Conservation (phyloP, 2,888 invertebrate species). For the Meteorus colon region DNA sequence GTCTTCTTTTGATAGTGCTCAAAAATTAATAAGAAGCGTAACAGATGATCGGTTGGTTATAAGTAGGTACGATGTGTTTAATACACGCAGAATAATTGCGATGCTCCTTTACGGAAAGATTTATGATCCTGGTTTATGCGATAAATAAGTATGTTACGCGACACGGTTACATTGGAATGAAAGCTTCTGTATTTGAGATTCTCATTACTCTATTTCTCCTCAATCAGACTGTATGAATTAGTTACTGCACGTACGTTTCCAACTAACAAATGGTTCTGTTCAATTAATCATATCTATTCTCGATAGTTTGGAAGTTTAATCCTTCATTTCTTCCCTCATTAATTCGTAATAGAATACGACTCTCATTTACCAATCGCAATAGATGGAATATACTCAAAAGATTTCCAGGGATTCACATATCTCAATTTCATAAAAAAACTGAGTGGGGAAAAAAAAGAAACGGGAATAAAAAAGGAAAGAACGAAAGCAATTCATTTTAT, state of each 20-base stretch:
- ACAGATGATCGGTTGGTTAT: slow-evolving; percentile 20
- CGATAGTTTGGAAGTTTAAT: background rate
- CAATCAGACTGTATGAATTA: background rate
- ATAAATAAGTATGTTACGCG: slow-evolving; percentile 63
- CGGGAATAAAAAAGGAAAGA: background rate
- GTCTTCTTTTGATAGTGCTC: background rate
- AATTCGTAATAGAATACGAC: background rate
- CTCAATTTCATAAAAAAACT: slow-evolving; percentile 1
- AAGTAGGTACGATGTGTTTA: slow-evolving; percentile 63
- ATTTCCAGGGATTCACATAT: slow-evolving; percentile 8
- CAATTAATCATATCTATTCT: background rate
- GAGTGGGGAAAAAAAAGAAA: background rate
- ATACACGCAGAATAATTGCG: slow-evolving; percentile 68
- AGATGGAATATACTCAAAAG: background rate
- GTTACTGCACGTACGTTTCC: background rate
- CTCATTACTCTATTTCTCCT: slow-evolving; percentile 24
- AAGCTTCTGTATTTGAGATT: slow-evolving; percentile 45
- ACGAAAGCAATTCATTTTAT: slow-evolving; percentile 33
- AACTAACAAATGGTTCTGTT: background rate
- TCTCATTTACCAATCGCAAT: background rate
- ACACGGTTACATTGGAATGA: slow-evolving; percentile 50
- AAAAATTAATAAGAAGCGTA: background rate
- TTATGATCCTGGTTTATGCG: slow-evolving; percentile 61
- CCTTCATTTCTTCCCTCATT: background rate
- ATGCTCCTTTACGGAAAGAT: slow-evolving; percentile 64